phyloP scores from a whole-genome alignment of 2,888 invertebrate species.

The Nomada flava region DNA sequence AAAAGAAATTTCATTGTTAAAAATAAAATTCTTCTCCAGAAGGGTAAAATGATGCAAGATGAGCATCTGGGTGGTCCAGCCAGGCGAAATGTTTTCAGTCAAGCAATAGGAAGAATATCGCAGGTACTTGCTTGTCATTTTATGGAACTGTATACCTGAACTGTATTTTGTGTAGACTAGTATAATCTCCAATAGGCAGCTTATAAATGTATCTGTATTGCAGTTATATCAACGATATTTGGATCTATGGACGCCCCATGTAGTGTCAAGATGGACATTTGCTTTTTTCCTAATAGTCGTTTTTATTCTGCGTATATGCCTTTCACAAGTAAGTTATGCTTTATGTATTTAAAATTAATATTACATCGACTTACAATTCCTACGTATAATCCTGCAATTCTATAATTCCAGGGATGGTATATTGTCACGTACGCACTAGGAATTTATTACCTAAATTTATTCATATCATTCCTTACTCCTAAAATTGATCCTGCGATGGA shows the following conservation, averaged over 20 bases:
- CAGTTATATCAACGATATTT: conserved; percentile 93
- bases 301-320: conserved; percentile 92
- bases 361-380: background rate
- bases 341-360: conserved; percentile 19
- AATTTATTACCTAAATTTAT: conserved; percentile 99
- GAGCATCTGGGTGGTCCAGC: conserved; percentile 88
- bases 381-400: background rate
- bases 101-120: conserved; percentile 88
- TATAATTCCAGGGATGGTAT: conserved; percentile 97
- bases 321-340: conserved; percentile 89
- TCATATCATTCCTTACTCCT: conserved; percentile 99
- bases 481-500: conserved; percentile 99
- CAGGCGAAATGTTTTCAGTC: conserved; percentile 88
- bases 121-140: conserved; percentile 84
- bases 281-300: conserved; percentile 89
- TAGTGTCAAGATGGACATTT: conserved; percentile 92
- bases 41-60: conserved; percentile 87
- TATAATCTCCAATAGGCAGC: background rate
- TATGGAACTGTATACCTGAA: background rate
- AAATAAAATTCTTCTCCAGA: conserved; percentile 26
- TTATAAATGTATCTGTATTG: conserved; percentile 52
- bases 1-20: too few species aligned
- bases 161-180: too few species aligned
- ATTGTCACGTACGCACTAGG: conserved; percentile 99
- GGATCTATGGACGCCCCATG: conserved; percentile 94